A percentile compares a stretch with the other conserved stretches of the same genome.
phyloP scores from a whole-genome alignment of 2,797 vertebrate genomes.

The Poecilia picta region DNA sequence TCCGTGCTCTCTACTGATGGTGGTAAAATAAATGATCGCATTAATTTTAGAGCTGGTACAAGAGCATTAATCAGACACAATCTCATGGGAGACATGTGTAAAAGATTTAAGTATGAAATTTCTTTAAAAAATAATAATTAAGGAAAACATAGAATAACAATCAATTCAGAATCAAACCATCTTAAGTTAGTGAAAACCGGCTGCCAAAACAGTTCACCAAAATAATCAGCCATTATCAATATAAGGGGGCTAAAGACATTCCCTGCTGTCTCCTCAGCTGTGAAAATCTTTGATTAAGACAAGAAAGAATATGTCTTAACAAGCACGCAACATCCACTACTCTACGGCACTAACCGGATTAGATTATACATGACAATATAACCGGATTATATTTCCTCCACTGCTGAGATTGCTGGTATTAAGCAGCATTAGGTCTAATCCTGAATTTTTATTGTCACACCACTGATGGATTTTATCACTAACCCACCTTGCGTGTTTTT shows the following conservation, averaged over 20 bases:
- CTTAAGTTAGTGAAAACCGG: not conserved
- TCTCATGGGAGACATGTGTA: not conserved
- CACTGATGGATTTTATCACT: constrained; percentile 22
- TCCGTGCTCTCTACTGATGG: not conserved
- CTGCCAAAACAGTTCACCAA: not conserved
- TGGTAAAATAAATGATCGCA: not conserved
- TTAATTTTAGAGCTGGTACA: not conserved
- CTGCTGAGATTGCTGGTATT: constrained; percentile 69
- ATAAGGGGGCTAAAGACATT: constrained; percentile 11
- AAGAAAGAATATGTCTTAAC: constrained; percentile 38
- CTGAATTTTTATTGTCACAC: constrained; percentile 38
- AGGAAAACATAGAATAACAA: not conserved
- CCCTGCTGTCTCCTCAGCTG: constrained; percentile 13
- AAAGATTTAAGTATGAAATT: not conserved
- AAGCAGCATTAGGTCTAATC: constrained; percentile 76
- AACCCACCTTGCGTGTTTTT: constrained; percentile 29
- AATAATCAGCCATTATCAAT: constrained; percentile 11
- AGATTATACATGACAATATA: constrained; percentile 27
- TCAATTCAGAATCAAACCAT: not conserved
- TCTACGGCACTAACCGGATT: constrained; percentile 6
- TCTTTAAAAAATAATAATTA: not conserved
- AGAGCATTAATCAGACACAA: not conserved
- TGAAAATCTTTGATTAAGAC: constrained; percentile 24
- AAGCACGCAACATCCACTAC: constrained; percentile 32
- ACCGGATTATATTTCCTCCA: constrained; percentile 75